A percentile compares a stretch with the other conserved stretches of the same genome.
Conservation (phyloP, 2,888 invertebrate genomes). For the Aphodius sticticus region DNA sequence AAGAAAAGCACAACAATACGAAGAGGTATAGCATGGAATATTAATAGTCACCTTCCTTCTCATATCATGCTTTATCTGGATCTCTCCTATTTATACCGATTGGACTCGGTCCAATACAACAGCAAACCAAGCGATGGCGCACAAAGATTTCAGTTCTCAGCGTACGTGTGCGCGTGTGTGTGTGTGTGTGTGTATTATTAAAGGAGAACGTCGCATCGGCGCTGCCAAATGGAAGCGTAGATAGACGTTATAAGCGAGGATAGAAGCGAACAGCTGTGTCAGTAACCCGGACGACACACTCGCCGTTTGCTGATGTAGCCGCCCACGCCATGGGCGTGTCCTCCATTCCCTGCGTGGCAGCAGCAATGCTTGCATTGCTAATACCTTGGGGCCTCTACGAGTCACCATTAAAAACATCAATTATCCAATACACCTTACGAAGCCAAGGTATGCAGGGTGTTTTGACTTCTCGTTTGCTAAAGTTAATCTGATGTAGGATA, state of each 20-base stretch:
- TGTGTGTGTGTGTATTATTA: constrained; percentile 20
- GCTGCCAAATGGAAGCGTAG: constrained; percentile 43
- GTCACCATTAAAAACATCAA: constrained; percentile 39
- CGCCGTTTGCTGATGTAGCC: constrained; percentile 45
- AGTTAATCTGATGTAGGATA: too few species aligned
- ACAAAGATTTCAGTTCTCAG: not conserved
- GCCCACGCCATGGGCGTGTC: constrained; percentile 52
- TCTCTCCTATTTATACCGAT: constrained; percentile 21
- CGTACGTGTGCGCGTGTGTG: not conserved
- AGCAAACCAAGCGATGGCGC: not conserved
- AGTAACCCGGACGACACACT: constrained; percentile 52
- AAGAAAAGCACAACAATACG: not conserved
- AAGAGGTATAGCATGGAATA: not conserved
- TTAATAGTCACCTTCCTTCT: not conserved
- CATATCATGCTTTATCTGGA: not conserved
- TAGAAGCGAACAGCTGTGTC: constrained; percentile 48
- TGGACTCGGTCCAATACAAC: constrained; percentile 19
- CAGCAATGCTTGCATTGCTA: constrained; percentile 42
- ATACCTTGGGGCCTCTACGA: constrained; percentile 43
- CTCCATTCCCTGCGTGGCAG: constrained; percentile 35
- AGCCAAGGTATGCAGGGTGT: too few species aligned
- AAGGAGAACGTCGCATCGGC: constrained; percentile 24
- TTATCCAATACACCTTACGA: not conserved
- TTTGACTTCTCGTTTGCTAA: too few species aligned
- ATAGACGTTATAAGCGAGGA: constrained; percentile 20